Evolutionary conservation across 2,888 invertebrate species (phyloP).

Genomic region (Cheiracanthium punctorium): DNA sequence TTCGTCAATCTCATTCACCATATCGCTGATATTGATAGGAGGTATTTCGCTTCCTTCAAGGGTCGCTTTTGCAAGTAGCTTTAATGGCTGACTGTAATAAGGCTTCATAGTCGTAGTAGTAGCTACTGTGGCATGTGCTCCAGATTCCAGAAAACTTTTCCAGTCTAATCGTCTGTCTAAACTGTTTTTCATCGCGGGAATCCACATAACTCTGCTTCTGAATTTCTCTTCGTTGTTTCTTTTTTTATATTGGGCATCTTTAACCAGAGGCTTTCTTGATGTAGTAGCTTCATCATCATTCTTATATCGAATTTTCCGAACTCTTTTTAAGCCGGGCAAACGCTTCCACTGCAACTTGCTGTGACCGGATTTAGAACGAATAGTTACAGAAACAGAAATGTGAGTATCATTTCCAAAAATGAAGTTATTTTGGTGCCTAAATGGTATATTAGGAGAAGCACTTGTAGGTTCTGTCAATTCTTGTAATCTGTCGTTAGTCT

Average conservation of each 20-base stretch:
- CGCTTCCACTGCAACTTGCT: slow-evolving; percentile 48
- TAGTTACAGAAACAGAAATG: slow-evolving; percentile 50
- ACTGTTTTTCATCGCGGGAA: slow-evolving; percentile 22
- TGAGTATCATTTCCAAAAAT: slow-evolving; percentile 32
- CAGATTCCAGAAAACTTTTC: slow-evolving; percentile 6
- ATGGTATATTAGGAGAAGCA: neutral
- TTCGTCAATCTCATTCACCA: neutral
- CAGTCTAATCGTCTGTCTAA: slow-evolving; percentile 28
- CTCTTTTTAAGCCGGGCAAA: slow-evolving; percentile 20
- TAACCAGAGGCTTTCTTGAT: neutral
- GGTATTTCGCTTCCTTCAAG: neutral
- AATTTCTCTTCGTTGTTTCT: neutral
- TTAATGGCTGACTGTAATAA: neutral
- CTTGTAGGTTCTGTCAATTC: neutral
- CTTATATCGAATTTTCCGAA: neutral
- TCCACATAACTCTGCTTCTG: slow-evolving; percentile 54
- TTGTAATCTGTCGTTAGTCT: too few species aligned
- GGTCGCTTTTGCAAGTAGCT: neutral
- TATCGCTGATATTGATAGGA: neutral
- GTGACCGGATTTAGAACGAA: slow-evolving; percentile 29
- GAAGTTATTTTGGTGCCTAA: neutral
- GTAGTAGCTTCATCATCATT: neutral
- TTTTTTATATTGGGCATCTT: neutral
- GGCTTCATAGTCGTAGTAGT: neutral
- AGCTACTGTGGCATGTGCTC: neutral